A percentile compares a stretch with the other conserved stretches of the same genome.
Conservation (phyloP, 1,140 invertebrate species). For the Ctenoplectra terminalis region DNA sequence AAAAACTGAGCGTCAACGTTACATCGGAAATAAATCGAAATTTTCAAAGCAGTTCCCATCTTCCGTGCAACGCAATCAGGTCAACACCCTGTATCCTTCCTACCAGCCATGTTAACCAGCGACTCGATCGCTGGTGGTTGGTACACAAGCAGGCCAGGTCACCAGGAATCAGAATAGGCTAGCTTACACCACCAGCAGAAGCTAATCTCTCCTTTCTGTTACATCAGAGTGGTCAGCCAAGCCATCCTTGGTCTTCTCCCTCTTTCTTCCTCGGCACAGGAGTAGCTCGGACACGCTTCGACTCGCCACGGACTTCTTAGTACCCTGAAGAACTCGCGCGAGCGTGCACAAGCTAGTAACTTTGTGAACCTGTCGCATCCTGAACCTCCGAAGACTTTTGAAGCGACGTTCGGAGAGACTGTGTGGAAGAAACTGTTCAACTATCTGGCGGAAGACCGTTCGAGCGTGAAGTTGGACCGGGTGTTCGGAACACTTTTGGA, state of each 20-base stretch:
- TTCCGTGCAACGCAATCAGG: slow-evolving; percentile 19
- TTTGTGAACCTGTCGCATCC: background rate
- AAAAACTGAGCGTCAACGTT: too few species aligned
- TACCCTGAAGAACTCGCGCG: slow-evolving; percentile 65
- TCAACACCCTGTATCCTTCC: slow-evolving; percentile 40
- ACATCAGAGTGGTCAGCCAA: slow-evolving; percentile 80
- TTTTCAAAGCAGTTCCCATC: background rate
- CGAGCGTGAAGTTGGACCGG: background rate
- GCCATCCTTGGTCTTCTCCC: slow-evolving; percentile 77
- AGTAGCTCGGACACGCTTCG: slow-evolving; percentile 64
- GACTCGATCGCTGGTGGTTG: background rate
- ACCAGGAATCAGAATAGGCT: slow-evolving; percentile 20
- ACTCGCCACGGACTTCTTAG: slow-evolving; percentile 73
- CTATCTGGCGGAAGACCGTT: background rate
- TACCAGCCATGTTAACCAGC: slow-evolving; percentile 16
- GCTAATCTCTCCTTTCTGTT: slow-evolving; percentile 80
- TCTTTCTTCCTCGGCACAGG: slow-evolving; percentile 68
- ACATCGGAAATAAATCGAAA: background rate
- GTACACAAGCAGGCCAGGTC: background rate
- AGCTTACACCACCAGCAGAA: slow-evolving; percentile 35
- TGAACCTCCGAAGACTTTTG: background rate
- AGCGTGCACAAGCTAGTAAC: slow-evolving; percentile 49
- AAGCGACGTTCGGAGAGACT: background rate
- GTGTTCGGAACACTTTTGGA: background rate
- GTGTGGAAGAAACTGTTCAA: slow-evolving; percentile 8